Conservation (phyloP, 2,888 invertebrate genomes). For the Spicauda simplicius region DNA sequence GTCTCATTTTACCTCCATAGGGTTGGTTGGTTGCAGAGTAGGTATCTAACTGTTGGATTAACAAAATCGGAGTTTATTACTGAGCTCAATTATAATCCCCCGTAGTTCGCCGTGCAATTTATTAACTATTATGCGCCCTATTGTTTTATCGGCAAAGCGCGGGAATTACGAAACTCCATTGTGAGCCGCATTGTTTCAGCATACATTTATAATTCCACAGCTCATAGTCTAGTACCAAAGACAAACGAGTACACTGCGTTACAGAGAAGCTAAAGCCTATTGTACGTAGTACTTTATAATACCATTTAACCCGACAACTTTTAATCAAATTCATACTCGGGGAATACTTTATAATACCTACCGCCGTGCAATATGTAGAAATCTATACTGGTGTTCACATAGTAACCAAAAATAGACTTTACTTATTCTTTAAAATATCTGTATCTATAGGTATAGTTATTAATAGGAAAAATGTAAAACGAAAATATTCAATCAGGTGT, state of each 20-base stretch:
- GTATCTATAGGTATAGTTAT: too few relatives aligned
- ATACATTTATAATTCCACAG: constrained; percentile 63
- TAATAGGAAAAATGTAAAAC: too few relatives aligned
- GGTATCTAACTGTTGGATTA: background rate
- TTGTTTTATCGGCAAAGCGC: constrained; percentile 63
- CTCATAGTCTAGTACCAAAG: constrained; percentile 54
- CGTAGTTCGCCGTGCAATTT: constrained; percentile 24
- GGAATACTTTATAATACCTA: background rate
- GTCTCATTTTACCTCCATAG: too few relatives aligned
- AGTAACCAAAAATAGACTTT: too few relatives aligned
- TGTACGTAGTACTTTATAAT: background rate
- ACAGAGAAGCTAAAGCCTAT: constrained; percentile 27
- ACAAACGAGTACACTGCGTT: constrained; percentile 52
- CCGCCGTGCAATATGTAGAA: background rate
- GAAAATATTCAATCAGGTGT: too few relatives aligned
- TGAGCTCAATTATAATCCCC: constrained; percentile 16
- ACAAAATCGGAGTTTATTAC: constrained; percentile 6
- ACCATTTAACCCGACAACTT: background rate
- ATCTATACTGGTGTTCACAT: too few relatives aligned
- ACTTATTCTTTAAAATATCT: too few relatives aligned
- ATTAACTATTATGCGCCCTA: constrained; percentile 43
- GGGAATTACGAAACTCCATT: constrained; percentile 70
- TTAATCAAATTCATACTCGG: background rate
- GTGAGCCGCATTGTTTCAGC: constrained; percentile 45
- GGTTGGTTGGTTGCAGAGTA: too few relatives aligned